Base-by-base conservation (phyloP, 2,888 invertebrate genomes). In the Ennomos fuscantarius region DNA sequence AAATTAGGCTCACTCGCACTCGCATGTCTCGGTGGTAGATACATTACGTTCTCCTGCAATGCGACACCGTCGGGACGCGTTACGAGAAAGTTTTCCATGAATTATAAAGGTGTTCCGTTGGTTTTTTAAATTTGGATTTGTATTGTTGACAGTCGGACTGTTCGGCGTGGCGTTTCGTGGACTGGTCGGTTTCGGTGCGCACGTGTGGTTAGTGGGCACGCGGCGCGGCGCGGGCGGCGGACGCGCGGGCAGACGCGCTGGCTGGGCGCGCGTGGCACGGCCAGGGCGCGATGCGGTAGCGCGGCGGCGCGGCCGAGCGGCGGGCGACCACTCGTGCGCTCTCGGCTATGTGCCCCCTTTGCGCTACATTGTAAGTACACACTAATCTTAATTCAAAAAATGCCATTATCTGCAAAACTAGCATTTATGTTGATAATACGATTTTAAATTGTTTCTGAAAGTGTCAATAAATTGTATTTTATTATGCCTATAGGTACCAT, bases 261-360 rank as follows among this genome's bases (percentile, higher is more conserved):
- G 13, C 32, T 24, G 34, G 68, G 68, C 66, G 79, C 82, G 80
- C 83, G 86, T 84, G 82, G 87, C 88, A 87, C 63, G 49, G 34
- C n/a, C 49, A 33, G 41, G 49, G 34, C 41, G 56, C 63, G 73
- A 72, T 73, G 74, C 72, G 78, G 65, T 67, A 64, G 56, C 52
- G 84, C 83, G 84, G 82, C 78, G 86, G 83, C 83, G 84, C 84
- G 82, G 88, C 89, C 89, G 87, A 76, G 86, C 85, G 86, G 83
- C 87, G 86, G 82, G 83, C 86, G 81, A 75, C 66, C 77, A 75
- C 82, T 84, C 86, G 85, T 84, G 77, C 91, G 90, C 89, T 85
- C 87, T 88, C 89, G 90, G 91, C 91, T 87, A 92, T 92, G 92
- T 89, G 92, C 92, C 92, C 87, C 86, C 87, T 79, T 86, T 86